Percentiles rank a stretch among this genome's conserved stretches.
phyloP scores from a whole-genome alignment of 2,888 invertebrate genomes.

The Malthinus flaveolus region DNA sequence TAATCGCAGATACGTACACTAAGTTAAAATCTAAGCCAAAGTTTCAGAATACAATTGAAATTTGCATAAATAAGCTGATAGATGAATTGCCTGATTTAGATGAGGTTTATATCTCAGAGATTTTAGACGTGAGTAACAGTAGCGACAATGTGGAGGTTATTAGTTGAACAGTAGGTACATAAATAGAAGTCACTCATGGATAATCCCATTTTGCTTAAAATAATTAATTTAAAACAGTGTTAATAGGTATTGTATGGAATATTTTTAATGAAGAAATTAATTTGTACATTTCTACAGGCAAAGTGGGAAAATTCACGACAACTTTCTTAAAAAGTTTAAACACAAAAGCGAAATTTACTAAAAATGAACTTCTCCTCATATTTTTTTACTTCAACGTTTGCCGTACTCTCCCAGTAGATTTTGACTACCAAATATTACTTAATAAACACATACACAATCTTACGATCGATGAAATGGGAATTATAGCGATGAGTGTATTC shows the following conservation, averaged over 20 bases:
- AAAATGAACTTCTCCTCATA: slow-evolving; percentile 66
- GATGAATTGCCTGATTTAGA: background rate
- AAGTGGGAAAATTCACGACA: slow-evolving; percentile 7
- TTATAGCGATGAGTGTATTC: slow-evolving; percentile 74
- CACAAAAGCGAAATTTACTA: slow-evolving; percentile 51
- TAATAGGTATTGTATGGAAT: background rate
- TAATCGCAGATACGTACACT: slow-evolving; percentile 61
- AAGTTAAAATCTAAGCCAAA: background rate
- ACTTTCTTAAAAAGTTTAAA: slow-evolving; percentile 2
- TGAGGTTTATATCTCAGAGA: slow-evolving; percentile 6
- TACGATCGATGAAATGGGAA: slow-evolving; percentile 67
- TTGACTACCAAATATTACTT: slow-evolving; percentile 66
- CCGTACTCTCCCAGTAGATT: slow-evolving; percentile 58
- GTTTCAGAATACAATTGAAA: background rate
- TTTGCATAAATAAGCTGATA: slow-evolving; percentile 8
- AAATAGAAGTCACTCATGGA: too few relatives aligned
- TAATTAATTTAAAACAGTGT: slow-evolving; percentile 1
- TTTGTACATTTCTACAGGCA: slow-evolving; percentile 10
- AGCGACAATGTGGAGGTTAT: too few relatives aligned
- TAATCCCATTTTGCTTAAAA: background rate
- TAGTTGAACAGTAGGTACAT: background rate
- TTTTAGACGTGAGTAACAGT: slow-evolving; percentile 16
- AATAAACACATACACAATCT: slow-evolving; percentile 59
- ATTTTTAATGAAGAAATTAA: background rate
- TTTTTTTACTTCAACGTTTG: slow-evolving; percentile 68